Percentiles rank a stretch among this genome's conserved stretches.
These are phyloP conservation scores for Microcebus murinus DNA, from an alignment of 2,113 vertebrate species.

Conservation along the genomic window DNA sequence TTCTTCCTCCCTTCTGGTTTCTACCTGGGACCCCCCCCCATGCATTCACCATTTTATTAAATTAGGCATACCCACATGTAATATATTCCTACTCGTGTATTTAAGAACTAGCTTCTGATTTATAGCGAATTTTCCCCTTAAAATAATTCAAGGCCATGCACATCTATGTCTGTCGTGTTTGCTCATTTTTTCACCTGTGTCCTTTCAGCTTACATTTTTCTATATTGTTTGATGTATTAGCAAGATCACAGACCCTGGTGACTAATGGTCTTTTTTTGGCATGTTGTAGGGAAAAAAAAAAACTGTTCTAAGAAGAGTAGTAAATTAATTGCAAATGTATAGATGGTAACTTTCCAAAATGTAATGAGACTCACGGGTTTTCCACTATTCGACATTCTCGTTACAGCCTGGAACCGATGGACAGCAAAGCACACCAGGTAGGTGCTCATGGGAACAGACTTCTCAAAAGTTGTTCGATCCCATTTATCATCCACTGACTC, in stretches of 20 bases:
- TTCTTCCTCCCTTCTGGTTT: not conserved
- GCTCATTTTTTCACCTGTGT: not conserved
- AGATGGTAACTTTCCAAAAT: not conserved
- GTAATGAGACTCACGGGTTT: slow-evolving; percentile 86
- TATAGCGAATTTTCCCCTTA: not conserved
- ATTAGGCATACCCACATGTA: not conserved
- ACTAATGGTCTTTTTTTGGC: not conserved
- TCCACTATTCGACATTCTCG: slow-evolving; percentile 80
- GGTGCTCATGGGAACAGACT: slow-evolving; percentile 96
- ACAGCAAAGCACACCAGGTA: slow-evolving; percentile 98
- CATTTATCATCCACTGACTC: slow-evolving; percentile 62
- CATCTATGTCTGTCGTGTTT: not conserved
- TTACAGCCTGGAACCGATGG: slow-evolving; percentile 87
- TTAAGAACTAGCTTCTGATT: not conserved
- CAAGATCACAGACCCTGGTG: not conserved
- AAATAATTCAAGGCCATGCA: not conserved
- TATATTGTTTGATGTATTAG: not conserved
- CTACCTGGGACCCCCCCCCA: not conserved
- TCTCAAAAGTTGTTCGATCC: slow-evolving; percentile 86
- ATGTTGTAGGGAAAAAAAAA: not conserved
- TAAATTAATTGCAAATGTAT: not conserved
- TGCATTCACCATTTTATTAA: not conserved
- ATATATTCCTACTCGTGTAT: not conserved
- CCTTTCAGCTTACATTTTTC: not conserved
- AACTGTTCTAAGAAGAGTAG: too few species aligned